Conservation (phyloP, 2,888 invertebrate genomes). For the Adelognathus sp. region DNA sequence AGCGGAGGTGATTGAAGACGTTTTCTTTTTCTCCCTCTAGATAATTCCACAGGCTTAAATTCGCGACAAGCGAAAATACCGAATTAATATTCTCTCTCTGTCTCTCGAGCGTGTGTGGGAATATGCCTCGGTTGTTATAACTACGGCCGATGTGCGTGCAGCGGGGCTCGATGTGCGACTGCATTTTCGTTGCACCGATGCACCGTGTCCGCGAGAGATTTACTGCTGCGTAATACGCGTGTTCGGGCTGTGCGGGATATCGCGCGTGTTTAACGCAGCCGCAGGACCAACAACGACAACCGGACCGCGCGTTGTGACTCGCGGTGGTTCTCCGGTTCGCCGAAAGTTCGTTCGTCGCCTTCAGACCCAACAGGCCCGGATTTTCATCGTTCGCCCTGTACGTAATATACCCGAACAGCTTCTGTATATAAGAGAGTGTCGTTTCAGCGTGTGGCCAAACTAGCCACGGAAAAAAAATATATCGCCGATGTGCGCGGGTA, state of each 20-base stretch:
- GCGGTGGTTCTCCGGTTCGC: neutral
- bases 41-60: constrained; percentile 16
- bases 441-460: neutral
- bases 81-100: constrained; percentile 43
- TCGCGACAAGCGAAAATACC: constrained; percentile 22
- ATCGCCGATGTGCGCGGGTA: constrained; percentile 19
- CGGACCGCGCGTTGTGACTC: neutral
- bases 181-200: neutral
- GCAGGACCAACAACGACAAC: constrained; percentile 21
- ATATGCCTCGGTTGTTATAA: neutral
- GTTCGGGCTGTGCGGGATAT: constrained; percentile 29
- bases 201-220: constrained; percentile 30
- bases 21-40: neutral
- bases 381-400: too few species aligned
- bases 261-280: constrained; percentile 40
- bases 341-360: constrained; percentile 1
- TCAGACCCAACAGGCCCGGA: constrained; percentile 1
- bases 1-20: neutral
- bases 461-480: neutral
- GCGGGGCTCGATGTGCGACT: neutral
- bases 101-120: constrained; percentile 20
- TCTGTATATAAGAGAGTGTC: neutral
- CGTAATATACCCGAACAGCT: too few species aligned
- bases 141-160: constrained; percentile 5
- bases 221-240: constrained; percentile 49